Percentiles rank a stretch among this genome's conserved stretches.
Conservation (phyloP, 1,140 invertebrate genomes). For the Cydia pomonella region DNA sequence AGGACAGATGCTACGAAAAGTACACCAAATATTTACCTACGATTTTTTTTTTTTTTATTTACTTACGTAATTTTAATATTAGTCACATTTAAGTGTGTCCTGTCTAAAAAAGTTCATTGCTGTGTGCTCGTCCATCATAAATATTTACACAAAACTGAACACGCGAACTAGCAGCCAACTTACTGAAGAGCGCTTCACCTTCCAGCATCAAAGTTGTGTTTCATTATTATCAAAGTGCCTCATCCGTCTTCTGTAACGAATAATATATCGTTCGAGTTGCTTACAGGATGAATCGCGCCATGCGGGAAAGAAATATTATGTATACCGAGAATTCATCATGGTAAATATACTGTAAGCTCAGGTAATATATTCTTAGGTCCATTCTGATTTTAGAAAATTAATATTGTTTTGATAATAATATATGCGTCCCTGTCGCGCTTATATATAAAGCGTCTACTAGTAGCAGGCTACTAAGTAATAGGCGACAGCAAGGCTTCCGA, state of each 20-base stretch:
- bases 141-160: too few species aligned
- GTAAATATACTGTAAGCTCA: conserved; percentile 1
- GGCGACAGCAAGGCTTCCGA: too few species aligned
- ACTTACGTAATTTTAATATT: too few species aligned
- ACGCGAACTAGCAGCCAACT: background rate
- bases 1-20: too few species aligned
- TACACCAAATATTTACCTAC: too few species aligned
- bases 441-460: too few species aligned
- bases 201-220: background rate
- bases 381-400: background rate
- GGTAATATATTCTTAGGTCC: background rate
- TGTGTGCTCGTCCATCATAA: too few species aligned
- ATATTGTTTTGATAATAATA: background rate
- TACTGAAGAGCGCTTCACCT: background rate
- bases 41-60: too few species aligned
- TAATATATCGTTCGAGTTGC: conserved; percentile 15
- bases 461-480: too few species aligned
- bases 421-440: too few species aligned
- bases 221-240: conserved; percentile 23
- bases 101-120: too few species aligned
- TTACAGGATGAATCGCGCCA: conserved; percentile 8
- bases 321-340: background rate
- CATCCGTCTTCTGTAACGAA: conserved; percentile 22
- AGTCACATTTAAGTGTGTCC: too few species aligned
- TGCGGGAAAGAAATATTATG: background rate